Evolutionary conservation across 2,113 vertebrate genomes (phyloP).

Genomic region (Danio rerio): DNA sequence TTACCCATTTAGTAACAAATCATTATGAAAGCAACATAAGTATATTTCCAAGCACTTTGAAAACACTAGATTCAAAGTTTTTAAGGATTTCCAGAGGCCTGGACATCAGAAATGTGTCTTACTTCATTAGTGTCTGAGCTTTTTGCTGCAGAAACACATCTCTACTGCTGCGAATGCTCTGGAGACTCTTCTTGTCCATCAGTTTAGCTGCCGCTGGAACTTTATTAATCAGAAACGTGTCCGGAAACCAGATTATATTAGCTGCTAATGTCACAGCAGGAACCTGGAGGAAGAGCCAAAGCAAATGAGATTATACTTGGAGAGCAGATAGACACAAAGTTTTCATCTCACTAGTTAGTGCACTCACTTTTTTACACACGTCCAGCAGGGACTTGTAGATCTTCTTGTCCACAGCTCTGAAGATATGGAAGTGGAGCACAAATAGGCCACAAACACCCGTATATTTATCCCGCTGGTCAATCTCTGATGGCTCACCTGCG

Average conservation of each 20-base stretch:
- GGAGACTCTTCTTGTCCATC: slow-evolving; percentile 92
- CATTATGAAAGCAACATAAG: no score
- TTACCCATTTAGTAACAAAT: no score
- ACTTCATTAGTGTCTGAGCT: slow-evolving; percentile 92
- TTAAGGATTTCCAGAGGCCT: no score
- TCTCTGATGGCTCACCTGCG: slow-evolving; percentile 94
- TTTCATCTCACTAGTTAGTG: no score
- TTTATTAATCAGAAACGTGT: slow-evolving; percentile 88
- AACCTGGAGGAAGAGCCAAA: slow-evolving; percentile 74
- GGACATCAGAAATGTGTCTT: slow-evolving; percentile 34
- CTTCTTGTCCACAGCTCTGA: slow-evolving; percentile 94
- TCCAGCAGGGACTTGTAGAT: slow-evolving; percentile 93
- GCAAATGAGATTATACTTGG: background rate
- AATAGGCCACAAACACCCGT: slow-evolving; percentile 91
- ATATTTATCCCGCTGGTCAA: slow-evolving; percentile 96
- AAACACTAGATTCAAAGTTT: no score
- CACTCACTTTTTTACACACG: slow-evolving; percentile 92
- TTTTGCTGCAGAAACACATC: slow-evolving; percentile 91
- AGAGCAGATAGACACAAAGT: background rate
- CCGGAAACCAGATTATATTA: slow-evolving; percentile 97
- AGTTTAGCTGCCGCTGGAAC: slow-evolving; percentile 91
- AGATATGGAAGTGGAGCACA: slow-evolving; percentile 95
- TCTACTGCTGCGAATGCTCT: slow-evolving; percentile 84
- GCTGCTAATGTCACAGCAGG: slow-evolving; percentile 94
- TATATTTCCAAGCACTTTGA: no score